Base-by-base conservation (phyloP, 2,888 invertebrate species). In the Cephus sareptanus region DNA sequence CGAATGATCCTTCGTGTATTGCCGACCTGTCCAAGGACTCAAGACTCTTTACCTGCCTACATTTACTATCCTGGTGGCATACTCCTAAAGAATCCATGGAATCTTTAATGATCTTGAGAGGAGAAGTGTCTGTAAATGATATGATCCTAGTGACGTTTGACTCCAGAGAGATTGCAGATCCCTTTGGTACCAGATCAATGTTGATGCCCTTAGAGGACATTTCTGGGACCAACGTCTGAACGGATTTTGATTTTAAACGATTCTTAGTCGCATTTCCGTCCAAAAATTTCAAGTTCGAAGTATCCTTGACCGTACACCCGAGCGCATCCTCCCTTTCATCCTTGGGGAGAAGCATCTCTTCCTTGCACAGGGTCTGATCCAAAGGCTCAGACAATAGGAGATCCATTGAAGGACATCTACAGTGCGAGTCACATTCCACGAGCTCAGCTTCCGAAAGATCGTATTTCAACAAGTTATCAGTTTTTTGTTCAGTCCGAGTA, bases 361-460 rank as follows among this genome's bases (percentile, higher is more conserved):
- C 34, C 34, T 71, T 71, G 3, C 9, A 15, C 23, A 56, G 13
- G 31, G 13, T 31, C 11, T 30, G 23, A 1, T 30, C 71, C 0
- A 11, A 33, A 33, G 71, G 23, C 12, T 71, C 23, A 11, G 71
- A 30, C 31, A 71, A 71, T 15, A 23, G 6, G 3, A 11, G 34
- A 71, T 30, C 71, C 23, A 9, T 71, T 15, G 33, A 71, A 31
- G 34, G 40, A 31, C 79, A 76, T 1, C 76, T 75, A 79, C 74
- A 78, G 15, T 76, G 69, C 6, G 76, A 80, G 33, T 81, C 81
- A 73, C 74, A 77, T 9, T 79, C 76, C 70, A 83, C 79, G 1
- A 76, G 12, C 4, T 79, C 75, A 34, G 79, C 75, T 3, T 40
- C 74, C n/a, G 4, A 56, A 23, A 56, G 23, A 56, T 56, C 9